phyloP scores from a whole-genome alignment of 2,113 vertebrate genomes.

The Malaclemys terrapin region DNA sequence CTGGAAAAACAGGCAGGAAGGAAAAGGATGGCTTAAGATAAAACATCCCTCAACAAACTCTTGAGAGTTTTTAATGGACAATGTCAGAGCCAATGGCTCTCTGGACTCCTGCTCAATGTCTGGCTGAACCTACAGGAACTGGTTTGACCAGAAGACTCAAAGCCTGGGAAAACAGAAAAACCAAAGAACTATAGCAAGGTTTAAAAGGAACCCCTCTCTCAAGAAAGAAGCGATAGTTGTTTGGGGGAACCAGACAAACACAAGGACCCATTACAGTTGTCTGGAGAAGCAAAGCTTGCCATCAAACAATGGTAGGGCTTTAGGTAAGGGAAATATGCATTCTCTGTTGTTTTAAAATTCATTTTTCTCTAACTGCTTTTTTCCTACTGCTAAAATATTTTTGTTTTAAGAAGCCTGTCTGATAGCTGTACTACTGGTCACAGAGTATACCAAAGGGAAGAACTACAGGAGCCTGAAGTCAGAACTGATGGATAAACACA shows the following conservation, averaged over 20 bases:
- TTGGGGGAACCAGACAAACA: too few species aligned
- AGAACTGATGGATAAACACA: neutral
- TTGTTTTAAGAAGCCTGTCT: slow-evolving; percentile 13
- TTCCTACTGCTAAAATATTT: neutral
- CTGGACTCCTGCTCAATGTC: neutral
- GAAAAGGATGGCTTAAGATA: neutral
- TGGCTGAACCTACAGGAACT: neutral
- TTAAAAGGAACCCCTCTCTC: neutral
- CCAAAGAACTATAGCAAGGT: neutral
- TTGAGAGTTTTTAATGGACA: neutral
- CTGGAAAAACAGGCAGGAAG: neutral
- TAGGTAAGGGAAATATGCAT: too few species aligned
- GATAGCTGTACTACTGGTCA: neutral
- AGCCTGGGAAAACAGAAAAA: neutral
- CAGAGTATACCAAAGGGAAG: neutral
- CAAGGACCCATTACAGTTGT: too few species aligned
- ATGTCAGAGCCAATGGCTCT: neutral
- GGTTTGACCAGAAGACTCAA: neutral
- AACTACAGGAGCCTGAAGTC: slow-evolving; percentile 1
- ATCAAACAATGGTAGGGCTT: too few species aligned
- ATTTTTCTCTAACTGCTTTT: neutral
- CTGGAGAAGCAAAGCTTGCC: too few species aligned
- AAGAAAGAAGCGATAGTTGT: too few species aligned
- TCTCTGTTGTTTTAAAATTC: neutral
- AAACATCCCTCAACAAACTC: neutral